A percentile compares a stretch with the other conserved stretches of the same genome.
These are phyloP conservation scores for Falco cherrug DNA, from an alignment of 2,797 vertebrate species.

Conservation along the genomic window DNA sequence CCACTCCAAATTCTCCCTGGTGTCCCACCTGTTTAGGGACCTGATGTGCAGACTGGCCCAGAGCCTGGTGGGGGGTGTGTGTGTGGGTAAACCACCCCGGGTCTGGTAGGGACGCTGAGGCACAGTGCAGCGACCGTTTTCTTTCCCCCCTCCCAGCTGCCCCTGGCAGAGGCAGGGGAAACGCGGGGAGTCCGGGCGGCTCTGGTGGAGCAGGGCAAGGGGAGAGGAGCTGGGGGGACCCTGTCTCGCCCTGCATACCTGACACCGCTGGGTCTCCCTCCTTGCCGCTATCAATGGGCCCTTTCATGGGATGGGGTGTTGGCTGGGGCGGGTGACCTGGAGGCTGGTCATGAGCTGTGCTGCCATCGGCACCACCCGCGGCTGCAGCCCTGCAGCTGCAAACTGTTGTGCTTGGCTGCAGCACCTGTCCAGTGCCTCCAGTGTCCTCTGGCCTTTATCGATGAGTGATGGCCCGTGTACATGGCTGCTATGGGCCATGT, in stretches of 20 bases:
- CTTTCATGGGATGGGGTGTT: not conserved
- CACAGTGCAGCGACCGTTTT: rapidly evolving
- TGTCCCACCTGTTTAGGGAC: not conserved
- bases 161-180: not conserved
- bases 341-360: not conserved
- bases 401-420: not conserved
- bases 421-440: not conserved
- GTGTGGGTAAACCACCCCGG: not conserved
- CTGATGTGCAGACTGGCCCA: rapidly evolving
- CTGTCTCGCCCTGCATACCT: not conserved
- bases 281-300: not conserved
- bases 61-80: not conserved
- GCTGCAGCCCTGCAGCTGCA: not conserved
- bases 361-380: not conserved
- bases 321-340: not conserved
- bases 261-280: not conserved
- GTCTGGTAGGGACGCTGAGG: not conserved
- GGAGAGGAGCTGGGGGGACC: not conserved
- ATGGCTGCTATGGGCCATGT: too few relatives aligned
- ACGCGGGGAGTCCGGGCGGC: not conserved
- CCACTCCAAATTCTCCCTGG: not conserved
- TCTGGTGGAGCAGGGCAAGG: not conserved
- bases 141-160: not conserved
- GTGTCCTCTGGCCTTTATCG: rapidly evolving
- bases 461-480: not conserved